These are phyloP conservation scores for Drosophila virilis DNA, from an alignment of 1,140 invertebrate species.

Conservation along the genomic window DNA sequence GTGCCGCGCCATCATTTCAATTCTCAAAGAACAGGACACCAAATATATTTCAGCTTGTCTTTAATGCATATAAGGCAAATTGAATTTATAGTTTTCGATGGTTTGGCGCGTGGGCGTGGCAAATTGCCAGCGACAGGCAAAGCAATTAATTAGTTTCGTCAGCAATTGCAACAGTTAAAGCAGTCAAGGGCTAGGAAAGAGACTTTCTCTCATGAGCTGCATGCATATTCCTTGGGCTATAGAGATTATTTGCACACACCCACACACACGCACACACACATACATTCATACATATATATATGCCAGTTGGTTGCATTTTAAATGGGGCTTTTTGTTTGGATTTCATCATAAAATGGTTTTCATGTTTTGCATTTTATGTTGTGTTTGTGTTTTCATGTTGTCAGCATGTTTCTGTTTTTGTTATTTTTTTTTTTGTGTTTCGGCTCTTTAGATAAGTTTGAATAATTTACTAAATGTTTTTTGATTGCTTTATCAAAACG, in stretches of 20 bases:
- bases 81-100: conserved; percentile 74
- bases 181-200: neutral
- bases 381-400: conserved; percentile 42
- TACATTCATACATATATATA: neutral
- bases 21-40: conserved; percentile 8
- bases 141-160: conserved; percentile 78
- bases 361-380: conserved; percentile 48
- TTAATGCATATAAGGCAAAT: conserved; percentile 52
- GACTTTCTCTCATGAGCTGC: neutral
- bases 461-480: conserved; percentile 68
- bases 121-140: conserved; percentile 70
- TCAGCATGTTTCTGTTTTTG: conserved; percentile 43
- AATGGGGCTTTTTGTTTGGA: conserved; percentile 52
- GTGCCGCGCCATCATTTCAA: conserved; percentile 40
- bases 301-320: conserved; percentile 27
- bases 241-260: neutral
- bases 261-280: neutral
- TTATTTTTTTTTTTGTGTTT: conserved; percentile 15
- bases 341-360: conserved; percentile 63
- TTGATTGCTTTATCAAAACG: conserved; percentile 33
- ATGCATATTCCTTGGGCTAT: neutral
- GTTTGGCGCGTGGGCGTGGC: conserved; percentile 44
- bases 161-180: conserved; percentile 60
- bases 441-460: conserved; percentile 30
- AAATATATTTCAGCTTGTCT: conserved; percentile 11